phyloP scores from a whole-genome alignment of 2,888 invertebrate genomes.

The Uropetala carovei region DNA sequence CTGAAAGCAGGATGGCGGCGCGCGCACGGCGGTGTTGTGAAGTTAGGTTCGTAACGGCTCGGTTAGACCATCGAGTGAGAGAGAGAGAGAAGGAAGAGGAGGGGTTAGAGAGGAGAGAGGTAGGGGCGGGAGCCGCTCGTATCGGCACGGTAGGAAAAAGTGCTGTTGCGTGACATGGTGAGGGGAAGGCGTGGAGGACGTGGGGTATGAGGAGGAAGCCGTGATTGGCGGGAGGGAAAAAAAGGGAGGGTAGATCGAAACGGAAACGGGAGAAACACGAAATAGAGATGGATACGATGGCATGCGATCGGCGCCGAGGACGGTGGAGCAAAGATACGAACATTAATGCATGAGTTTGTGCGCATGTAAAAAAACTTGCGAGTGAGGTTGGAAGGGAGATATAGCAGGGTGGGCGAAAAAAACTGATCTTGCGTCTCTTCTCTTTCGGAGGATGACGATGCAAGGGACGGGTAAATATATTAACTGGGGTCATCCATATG shows the following conservation, averaged over 20 bases:
- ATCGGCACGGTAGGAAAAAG: slow-evolving; percentile 42
- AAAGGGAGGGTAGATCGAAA: not conserved
- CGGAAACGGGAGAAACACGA: slow-evolving; percentile 25
- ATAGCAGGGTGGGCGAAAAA: not conserved
- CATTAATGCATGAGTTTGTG: not conserved
- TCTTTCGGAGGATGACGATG: not conserved
- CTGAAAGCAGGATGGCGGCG: slow-evolving; percentile 62
- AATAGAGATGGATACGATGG: slow-evolving; percentile 11
- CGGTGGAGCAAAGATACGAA: not conserved
- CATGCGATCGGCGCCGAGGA: slow-evolving; percentile 5
- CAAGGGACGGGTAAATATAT: not conserved
- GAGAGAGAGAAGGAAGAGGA: not conserved
- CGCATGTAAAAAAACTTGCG: not conserved
- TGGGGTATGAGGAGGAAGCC: slow-evolving; percentile 12
- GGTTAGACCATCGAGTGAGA: not conserved
- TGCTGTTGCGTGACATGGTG: slow-evolving; percentile 51
- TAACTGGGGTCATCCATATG: not conserved
- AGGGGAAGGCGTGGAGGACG: slow-evolving; percentile 35
- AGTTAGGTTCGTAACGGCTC: not conserved
- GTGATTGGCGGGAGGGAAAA: slow-evolving; percentile 37
- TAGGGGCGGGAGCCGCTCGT: not conserved
- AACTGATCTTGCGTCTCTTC: not conserved
- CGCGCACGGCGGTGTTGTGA: slow-evolving; percentile 59
- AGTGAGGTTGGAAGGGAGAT: no score
- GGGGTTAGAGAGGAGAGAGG: not conserved